Base-by-base conservation (phyloP, 2,797 vertebrate genomes). In the Sebastes itinus region DNA sequence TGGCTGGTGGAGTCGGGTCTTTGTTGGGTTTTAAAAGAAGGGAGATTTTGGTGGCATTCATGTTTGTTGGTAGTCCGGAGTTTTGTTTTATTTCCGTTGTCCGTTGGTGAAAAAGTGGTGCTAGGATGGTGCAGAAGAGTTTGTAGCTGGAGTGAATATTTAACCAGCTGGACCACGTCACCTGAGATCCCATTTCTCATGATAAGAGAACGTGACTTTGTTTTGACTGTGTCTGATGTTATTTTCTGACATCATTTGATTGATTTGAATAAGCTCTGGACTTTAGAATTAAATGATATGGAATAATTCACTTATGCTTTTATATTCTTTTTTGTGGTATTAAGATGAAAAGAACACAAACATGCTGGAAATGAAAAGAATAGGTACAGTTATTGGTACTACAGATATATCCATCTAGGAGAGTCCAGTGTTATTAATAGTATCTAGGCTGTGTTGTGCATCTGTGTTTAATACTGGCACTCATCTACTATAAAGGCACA, bases 131-230 rank as follows among this genome's bases (percentile, higher is more conserved):
- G 7, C 27, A n/a, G 32, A 25, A 61, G 60, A 16, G 59, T 59
- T 71, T 62, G 18, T 5, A n/a, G 27, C 20, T 49, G 10, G 13
- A 72, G 84, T 82, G 30, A 89, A 89, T 92, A 46, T 89, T 86
- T 85, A 87, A 90, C 88, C 78, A 82, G 72, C 7, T 75, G 42
- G 49, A 64, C 35, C 33, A 5, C 16, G 55, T 89, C 76, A 83
- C 56, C 59, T 61, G 67, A 80, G 27, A 16, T 18, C 38, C 20
- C 2, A 23, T 65, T 69, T 70, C 35, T 42, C 68, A 1, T 71
- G 81, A 92, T 87, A 89, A 83, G 70, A 83, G 20, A 52, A 85
- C 62, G 22, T 79, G 84, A 83, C 69, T 81, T 52, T 76, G 79
- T 90, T 93, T 87, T 84, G 78, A 81, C 59, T 79, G 67, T 54